Base-by-base conservation (phyloP, 2,113 vertebrate species). In the Alethe diademata region DNA sequence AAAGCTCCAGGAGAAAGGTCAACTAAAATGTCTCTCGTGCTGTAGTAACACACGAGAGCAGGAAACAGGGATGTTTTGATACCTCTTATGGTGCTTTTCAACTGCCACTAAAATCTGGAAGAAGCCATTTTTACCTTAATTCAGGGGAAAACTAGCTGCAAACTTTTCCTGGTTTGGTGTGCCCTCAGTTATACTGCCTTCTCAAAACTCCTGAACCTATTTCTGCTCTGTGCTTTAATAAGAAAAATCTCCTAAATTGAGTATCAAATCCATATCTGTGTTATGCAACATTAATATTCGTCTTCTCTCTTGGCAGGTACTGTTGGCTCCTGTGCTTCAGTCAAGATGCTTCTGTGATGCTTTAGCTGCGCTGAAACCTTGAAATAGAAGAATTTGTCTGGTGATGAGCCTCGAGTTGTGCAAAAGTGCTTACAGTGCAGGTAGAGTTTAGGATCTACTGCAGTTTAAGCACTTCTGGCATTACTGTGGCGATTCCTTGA, bases 381-480 rank as follows among this genome's bases (percentile, higher is more conserved):
- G 1, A 48, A 60, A 6, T 9, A 16, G 50, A 95, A 94, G 96
- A 84, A 66, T 84, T 90, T 58, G 45, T 29, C 84, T 84, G 64
- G 31, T 85, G 78, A 72, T 40, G 83, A 89, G 98, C 98, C 98
- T 97, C 91, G 82, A 91, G 98, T 97, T 97, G 95, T 98, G 98
- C 97, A 98, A 98, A 98, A 98, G 98, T 98, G 98, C 98, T 98
- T 98, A 98, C 98, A 98, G 98, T 98, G 98, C 98, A 98, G 98
- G 98, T 98, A 98, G 98, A 92, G 72, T 95, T 91, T 64, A 92
- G 87, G 89, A 97, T 82, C 98, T 98, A 98, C 98, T 98, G 98
- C 98, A 98, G 95, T 98, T 95, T 96, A 96, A 98, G 98, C 98
- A 98, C 98, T 98, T 98, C 98, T 97, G 97, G 97, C 98, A 98